A percentile compares a stretch with the other conserved stretches of the same genome.
Conservation (phyloP, 2,888 invertebrate species). For the Drosophila tanythrix region DNA sequence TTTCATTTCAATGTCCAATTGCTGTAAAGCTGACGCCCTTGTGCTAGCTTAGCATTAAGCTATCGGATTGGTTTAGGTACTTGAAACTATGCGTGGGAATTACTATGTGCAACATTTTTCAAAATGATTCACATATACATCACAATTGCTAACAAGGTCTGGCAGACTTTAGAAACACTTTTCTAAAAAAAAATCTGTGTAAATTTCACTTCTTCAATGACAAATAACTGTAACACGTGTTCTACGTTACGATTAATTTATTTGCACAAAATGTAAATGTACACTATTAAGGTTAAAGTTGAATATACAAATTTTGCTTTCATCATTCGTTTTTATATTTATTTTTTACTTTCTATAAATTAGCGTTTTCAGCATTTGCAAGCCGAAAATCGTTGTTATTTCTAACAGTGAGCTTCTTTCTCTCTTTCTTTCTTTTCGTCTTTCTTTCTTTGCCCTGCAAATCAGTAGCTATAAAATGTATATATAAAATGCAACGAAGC, state of each 20-base stretch:
- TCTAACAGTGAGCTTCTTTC: slow-evolving; percentile 11
- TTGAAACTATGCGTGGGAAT: not conserved
- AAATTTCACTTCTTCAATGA: not conserved
- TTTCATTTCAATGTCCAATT: slow-evolving; percentile 1
- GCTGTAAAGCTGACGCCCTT: slow-evolving; percentile 4
- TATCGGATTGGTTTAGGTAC: not conserved
- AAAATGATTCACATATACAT: not conserved
- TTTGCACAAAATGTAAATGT: not conserved
- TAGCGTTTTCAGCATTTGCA: not conserved
- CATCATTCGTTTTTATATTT: not conserved
- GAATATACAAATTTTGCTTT: not conserved
- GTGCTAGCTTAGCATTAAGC: not conserved
- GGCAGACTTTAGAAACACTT: not conserved
- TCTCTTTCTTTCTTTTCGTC: not conserved
- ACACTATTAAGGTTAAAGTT: not conserved
- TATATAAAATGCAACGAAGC: slow-evolving; percentile 2
- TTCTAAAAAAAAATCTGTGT: not conserved
- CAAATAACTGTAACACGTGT: not conserved
- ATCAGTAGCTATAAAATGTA: slow-evolving; percentile 6
- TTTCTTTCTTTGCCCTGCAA: slow-evolving; percentile 7
- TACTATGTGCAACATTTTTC: not conserved
- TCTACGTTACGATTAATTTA: not conserved
- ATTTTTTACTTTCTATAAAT: not conserved
- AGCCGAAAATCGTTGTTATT: not conserved
- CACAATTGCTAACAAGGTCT: not conserved